Conservation (phyloP, 2,888 invertebrate genomes). For the Eupithecia tripunctaria region DNA sequence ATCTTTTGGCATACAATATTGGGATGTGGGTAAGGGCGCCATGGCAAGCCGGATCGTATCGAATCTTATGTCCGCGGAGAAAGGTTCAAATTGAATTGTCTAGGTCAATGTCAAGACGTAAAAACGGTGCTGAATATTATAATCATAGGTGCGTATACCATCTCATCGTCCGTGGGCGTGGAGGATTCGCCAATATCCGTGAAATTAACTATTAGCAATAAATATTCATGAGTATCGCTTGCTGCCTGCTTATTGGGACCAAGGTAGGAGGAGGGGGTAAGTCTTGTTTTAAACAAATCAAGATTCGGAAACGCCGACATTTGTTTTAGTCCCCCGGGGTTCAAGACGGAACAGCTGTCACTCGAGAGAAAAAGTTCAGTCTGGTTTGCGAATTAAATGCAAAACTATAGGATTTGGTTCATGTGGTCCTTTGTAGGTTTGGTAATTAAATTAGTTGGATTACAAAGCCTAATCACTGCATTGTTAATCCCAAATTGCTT, state of each 20-base stretch:
- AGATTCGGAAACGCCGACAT: background rate
- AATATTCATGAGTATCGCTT: constrained; percentile 12
- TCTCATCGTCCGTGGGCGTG: constrained; percentile 16
- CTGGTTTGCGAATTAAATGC: background rate
- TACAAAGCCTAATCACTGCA: background rate
- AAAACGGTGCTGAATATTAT: background rate
- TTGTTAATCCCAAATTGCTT: background rate
- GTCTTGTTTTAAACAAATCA: background rate
- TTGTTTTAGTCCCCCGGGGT: background rate
- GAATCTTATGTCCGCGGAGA: background rate
- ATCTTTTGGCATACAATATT: background rate
- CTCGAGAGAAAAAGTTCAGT: background rate
- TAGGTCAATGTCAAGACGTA: constrained; percentile 5
- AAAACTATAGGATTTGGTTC: background rate
- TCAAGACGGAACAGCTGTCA: background rate
- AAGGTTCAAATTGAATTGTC: background rate
- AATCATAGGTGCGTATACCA: background rate
- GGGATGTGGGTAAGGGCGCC: background rate
- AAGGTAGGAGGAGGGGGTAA: background rate
- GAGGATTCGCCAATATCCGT: constrained; percentile 24
- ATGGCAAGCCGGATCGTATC: background rate
- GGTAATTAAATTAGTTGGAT: background rate
- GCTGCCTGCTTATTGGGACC: background rate
- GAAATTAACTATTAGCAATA: constrained; percentile 25
- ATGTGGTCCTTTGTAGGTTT: background rate